Evolutionary conservation across 2,888 invertebrate species (phyloP).

Genomic region (Laspeyria flexula): DNA sequence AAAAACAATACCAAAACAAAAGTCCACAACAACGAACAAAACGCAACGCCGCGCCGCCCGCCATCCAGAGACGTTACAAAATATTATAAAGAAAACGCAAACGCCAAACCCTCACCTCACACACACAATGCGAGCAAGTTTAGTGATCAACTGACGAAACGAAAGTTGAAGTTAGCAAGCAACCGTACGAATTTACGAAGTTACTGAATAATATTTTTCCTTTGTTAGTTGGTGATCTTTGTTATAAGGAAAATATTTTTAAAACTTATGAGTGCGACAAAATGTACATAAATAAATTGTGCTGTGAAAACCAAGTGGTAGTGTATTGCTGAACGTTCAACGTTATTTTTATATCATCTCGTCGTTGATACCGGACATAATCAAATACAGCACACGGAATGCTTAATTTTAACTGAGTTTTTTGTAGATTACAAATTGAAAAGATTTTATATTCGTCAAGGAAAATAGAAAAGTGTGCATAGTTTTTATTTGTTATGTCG

Average conservation of each 20-base stretch:
- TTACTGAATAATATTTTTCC: background rate
- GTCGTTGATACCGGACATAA: conserved; percentile 33
- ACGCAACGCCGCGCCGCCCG: no score
- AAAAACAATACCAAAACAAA: no score
- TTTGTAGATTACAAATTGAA: background rate
- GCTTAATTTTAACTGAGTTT: conserved; percentile 3
- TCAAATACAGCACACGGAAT: conserved; percentile 21
- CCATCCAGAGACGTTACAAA: no score
- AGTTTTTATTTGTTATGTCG: conserved; percentile 21
- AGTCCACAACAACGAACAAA: background rate
- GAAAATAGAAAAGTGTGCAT: background rate
- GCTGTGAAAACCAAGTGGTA: conserved; percentile 12
- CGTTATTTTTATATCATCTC: conserved; percentile 48
- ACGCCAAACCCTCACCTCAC: conserved; percentile 5
- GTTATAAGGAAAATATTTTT: background rate
- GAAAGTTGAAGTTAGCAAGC: background rate
- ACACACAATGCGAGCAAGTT: background rate
- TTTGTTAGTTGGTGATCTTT: conserved; percentile 1
- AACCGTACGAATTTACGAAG: conserved; percentile 12
- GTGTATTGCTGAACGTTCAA: conserved; percentile 22
- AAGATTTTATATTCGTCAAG: background rate
- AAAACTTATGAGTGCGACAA: background rate
- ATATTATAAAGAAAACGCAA: no score
- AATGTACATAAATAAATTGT: conserved; percentile 15
- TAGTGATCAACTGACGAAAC: conserved; percentile 4